These are phyloP conservation scores for Squalus acanthias DNA, from an alignment of 2,797 vertebrate genomes.

Conservation along the genomic window DNA sequence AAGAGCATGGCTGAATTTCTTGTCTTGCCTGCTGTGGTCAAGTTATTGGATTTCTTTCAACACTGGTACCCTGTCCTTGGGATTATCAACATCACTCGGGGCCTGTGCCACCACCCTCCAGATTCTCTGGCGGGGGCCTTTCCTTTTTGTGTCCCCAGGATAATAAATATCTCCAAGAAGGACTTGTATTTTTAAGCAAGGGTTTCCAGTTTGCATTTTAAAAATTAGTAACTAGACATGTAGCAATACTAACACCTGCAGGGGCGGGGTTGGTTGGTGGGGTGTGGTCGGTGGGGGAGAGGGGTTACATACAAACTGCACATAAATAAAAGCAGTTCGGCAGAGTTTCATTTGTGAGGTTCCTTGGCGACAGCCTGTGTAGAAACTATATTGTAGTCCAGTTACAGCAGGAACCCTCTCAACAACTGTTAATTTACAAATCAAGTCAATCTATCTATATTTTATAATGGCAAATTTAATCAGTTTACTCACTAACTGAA, in stretches of 20 bases:
- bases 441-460: neutral
- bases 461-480: neutral
- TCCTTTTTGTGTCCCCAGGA: neutral
- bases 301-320: neutral
- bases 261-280: neutral
- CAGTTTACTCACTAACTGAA: neutral
- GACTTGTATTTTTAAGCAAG: neutral
- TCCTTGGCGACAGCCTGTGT: neutral
- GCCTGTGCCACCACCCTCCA: neutral
- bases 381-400: neutral
- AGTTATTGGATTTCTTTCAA: neutral
- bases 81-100: neutral
- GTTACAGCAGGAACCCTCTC: neutral
- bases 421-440: neutral
- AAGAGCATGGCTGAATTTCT: neutral
- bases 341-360: neutral
- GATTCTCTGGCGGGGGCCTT: neutral
- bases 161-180: neutral
- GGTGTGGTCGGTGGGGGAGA: no score
- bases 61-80: neutral
- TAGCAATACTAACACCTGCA: neutral
- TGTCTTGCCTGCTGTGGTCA: neutral
- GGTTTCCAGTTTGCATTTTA: no score
- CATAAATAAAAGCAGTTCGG: neutral
- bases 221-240: neutral